Conservation (phyloP, 2,113 vertebrate species). For the Odocoileus virginianus region DNA sequence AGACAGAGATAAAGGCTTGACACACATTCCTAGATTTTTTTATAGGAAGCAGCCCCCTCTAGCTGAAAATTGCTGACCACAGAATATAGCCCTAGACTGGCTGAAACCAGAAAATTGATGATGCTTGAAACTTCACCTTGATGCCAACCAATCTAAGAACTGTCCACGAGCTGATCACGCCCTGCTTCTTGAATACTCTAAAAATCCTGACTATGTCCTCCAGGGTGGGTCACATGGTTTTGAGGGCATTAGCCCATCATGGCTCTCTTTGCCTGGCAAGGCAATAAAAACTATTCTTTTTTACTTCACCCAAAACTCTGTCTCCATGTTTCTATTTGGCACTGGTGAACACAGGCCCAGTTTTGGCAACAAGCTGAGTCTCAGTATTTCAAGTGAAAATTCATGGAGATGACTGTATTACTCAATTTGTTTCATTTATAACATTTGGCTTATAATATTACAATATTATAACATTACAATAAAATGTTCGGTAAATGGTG, state of each 20-base stretch:
- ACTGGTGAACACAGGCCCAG: neutral
- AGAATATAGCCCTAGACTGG: neutral
- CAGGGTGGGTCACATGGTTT: neutral
- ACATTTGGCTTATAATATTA: neutral
- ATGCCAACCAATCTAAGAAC: neutral
- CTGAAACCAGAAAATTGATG: neutral
- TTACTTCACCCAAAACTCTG: neutral
- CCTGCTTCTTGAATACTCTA: neutral
- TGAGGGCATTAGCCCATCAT: neutral
- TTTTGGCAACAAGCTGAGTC: neutral
- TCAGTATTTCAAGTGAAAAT: neutral
- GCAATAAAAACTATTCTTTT: neutral
- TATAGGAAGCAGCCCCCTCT: neutral
- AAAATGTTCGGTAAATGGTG: neutral
- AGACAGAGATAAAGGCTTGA: neutral
- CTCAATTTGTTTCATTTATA: neutral
- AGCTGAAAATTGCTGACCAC: neutral
- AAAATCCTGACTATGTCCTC: neutral
- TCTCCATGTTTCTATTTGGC: neutral
- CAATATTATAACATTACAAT: neutral
- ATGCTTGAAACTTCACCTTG: neutral
- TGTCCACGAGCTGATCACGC: neutral
- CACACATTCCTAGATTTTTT: neutral
- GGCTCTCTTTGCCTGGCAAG: neutral
- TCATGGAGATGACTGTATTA: neutral